Evolutionary conservation across 2,888 invertebrate genomes (phyloP).

Genomic region (Agrochola lota): DNA sequence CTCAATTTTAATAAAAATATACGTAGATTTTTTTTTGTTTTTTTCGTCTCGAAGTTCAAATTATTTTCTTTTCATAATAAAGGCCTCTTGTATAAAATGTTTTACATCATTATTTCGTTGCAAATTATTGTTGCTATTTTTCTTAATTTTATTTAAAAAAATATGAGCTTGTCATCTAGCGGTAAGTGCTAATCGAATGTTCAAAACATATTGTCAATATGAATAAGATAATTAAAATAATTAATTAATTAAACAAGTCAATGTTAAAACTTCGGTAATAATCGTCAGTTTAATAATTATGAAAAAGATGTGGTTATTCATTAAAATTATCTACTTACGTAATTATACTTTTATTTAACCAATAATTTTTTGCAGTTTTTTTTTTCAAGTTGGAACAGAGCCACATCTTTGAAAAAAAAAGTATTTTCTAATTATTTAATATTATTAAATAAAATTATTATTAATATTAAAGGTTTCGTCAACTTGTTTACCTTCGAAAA

Average conservation of each 20-base stretch:
- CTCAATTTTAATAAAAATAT: constrained; percentile 20
- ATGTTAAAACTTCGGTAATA: constrained; percentile 78
- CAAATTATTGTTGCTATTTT: constrained; percentile 54
- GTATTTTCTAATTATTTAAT: constrained; percentile 53
- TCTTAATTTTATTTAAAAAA: constrained; percentile 66
- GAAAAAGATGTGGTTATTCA: constrained; percentile 64
- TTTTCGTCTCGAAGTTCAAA: constrained; percentile 17
- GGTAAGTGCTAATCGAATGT: constrained; percentile 84
- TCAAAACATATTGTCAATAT: constrained; percentile 88
- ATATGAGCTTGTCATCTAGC: constrained; percentile 87
- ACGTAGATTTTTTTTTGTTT: background rate
- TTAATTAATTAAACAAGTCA: constrained; percentile 78
- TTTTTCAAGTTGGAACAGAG: background rate
- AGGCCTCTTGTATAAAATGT: constrained; percentile 49
- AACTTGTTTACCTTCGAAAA: constrained; percentile 52
- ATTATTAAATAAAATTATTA: constrained; percentile 58
- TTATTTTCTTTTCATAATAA: constrained; percentile 9
- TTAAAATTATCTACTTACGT: constrained; percentile 18
- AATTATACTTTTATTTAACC: background rate
- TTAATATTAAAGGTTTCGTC: constrained; percentile 53
- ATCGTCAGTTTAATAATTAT: constrained; percentile 68
- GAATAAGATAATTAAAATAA: constrained; percentile 75
- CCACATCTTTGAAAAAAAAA: constrained; percentile 53
- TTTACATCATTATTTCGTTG: constrained; percentile 47
- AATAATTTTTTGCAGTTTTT: background rate